A percentile compares a stretch with the other conserved stretches of the same genome.
These are phyloP conservation scores for Pogonomyrmex barbatus DNA, from an alignment of 1,140 invertebrate genomes.

Conservation along the genomic window DNA sequence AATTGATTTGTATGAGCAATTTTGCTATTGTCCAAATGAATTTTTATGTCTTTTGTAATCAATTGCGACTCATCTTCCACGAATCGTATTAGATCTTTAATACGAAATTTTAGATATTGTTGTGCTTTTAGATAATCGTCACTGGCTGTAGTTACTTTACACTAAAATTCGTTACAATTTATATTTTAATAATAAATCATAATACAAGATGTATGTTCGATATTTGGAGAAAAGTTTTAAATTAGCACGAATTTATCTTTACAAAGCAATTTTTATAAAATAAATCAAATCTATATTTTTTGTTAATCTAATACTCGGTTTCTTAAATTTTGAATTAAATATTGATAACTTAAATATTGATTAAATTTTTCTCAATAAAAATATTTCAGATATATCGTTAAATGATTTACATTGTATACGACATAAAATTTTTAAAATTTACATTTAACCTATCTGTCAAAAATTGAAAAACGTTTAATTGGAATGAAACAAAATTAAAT, in stretches of 20 bases:
- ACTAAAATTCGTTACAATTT: slow-evolving; percentile 56
- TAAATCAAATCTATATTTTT: neutral
- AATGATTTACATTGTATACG: neutral
- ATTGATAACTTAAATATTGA: neutral
- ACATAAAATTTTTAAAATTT: neutral
- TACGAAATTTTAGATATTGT: neutral
- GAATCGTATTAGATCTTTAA: slow-evolving; percentile 42
- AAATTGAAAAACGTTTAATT: neutral
- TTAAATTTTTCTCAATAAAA: neutral
- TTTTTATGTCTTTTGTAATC: neutral
- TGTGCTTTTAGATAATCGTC: slow-evolving; percentile 61
- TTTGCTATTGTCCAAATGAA: slow-evolving; percentile 7
- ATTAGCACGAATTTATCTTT: neutral
- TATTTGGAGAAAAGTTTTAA: neutral
- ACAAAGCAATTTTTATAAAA: neutral
- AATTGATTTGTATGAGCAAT: neutral
- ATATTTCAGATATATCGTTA: neutral
- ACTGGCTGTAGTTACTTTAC: slow-evolving; percentile 22
- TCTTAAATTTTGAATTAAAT: neutral
- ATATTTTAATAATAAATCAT: neutral
- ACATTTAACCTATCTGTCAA: neutral
- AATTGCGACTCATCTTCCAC: slow-evolving; percentile 23
- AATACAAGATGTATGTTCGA: neutral
- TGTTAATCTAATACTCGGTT: neutral
- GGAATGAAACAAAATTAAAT: neutral